Evolutionary conservation across 2,113 vertebrate species (phyloP), one percentile per base, ranked within the genome.

Genomic region (Thunnus maccoyii): DNA sequence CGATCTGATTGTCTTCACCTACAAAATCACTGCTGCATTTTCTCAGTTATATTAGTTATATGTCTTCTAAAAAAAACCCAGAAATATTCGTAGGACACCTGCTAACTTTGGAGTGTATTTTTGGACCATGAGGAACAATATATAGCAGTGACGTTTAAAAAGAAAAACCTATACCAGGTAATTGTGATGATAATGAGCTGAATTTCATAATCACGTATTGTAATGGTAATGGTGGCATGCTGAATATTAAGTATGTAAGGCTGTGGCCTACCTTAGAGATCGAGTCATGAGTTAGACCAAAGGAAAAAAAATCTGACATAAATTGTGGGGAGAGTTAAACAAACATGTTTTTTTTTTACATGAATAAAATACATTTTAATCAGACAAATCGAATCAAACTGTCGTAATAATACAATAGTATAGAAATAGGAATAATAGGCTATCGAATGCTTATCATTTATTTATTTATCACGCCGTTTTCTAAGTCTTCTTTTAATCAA

Each of bases 151-250:
- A 82, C 80, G 74, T 76, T 84, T 91, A 15, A 46, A 86, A 48
- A 67, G 69, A 86, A 84, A 88, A 82, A 93, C 90, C 82, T 47
- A 83, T 85, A 80, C 10, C 80, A 79, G 66, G 83, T 90, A 87
- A 92, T 93, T 93, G 92, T 94, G 82, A 94, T 94, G 93, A 82
- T 93, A 94, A 93, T 94, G 89, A 94, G 90, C 51, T 87, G 88
- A 82, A 93, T 93, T 92, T 93, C 89, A 92, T 89, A 92, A 91
- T 84, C 83, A 88, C 25, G 79, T 14, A 91, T 94, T 94, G 90
- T 88, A 20, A 93, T 94, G 91, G 86, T 91, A 94, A 94, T 94
- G 58, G 32, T 71, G 75, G 76, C 64, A 82, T 88, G 81, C 52
- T 89, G 88, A 89, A 92, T 93, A 78, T 84, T 86, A 88, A 92